phyloP scores from a whole-genome alignment of 2,797 vertebrate species.

The Sternotherus odoratus region DNA sequence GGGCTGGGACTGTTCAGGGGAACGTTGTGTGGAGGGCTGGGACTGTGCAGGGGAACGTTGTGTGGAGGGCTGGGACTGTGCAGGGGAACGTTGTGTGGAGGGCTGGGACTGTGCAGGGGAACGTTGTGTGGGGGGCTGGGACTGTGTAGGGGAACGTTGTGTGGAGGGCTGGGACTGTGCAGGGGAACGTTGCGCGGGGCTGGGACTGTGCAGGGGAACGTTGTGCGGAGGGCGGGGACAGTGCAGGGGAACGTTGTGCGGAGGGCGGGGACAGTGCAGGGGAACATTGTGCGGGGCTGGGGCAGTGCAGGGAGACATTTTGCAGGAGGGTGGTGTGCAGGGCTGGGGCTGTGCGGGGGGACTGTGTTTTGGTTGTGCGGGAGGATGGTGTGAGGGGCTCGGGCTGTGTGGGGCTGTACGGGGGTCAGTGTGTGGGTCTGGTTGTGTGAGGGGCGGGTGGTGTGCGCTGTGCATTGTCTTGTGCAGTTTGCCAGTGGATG shows the following conservation, averaged over 20 bases:
- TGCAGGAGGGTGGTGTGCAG: no score
- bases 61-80: not conserved
- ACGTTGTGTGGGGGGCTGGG: no score
- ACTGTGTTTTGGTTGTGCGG: no score
- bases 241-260: not conserved
- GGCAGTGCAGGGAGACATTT: no score
- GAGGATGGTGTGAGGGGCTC: no score
- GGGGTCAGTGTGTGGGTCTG: no score
- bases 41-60: not conserved
- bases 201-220: not conserved
- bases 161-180: no score
- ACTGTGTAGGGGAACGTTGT: no score
- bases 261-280: not conserved
- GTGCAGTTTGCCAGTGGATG: rapidly evolving
- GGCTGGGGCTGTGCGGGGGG: not conserved
- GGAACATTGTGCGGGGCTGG: no score
- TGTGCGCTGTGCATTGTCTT: no score
- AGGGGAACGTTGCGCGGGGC: not conserved
- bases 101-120: not conserved
- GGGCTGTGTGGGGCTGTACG: not conserved
- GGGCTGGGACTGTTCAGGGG: no score
- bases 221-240: not conserved
- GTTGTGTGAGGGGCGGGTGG: no score
- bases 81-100: not conserved
- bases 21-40: not conserved